These are phyloP conservation scores for Tiliacea aurago DNA, from an alignment of 2,888 invertebrate species.

Conservation along the genomic window DNA sequence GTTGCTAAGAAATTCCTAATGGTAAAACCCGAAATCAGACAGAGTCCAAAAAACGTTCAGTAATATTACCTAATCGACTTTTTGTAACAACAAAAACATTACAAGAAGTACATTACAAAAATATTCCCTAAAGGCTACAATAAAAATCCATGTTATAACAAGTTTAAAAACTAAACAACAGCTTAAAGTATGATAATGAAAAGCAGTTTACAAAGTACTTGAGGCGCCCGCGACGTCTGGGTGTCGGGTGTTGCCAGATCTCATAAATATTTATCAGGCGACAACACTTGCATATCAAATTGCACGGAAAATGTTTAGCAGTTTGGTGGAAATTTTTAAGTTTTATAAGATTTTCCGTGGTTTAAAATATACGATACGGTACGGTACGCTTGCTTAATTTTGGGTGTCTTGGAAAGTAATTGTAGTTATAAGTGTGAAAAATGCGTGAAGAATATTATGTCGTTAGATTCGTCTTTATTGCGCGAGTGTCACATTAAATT, in stretches of 20 bases:
- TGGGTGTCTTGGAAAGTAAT: no score
- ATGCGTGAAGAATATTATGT: no score
- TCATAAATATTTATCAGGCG: conserved; percentile 67
- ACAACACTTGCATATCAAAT: conserved; percentile 68
- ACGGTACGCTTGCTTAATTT: not conserved
- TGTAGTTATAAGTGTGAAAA: no score
- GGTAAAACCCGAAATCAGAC: no score
- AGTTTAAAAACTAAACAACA: conserved; percentile 63
- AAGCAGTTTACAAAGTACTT: conserved; percentile 66
- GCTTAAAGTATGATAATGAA: conserved; percentile 68
- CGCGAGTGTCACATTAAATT: no score
- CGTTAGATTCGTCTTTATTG: no score
- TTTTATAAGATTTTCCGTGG: not conserved
- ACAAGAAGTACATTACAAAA: not conserved
- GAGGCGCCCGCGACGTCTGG: conserved; percentile 60
- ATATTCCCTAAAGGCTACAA: conserved; percentile 27
- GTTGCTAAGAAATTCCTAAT: no score
- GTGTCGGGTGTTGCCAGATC: conserved; percentile 52
- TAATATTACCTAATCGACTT: not conserved
- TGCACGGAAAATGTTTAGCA: conserved; percentile 57
- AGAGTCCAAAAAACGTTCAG: not conserved
- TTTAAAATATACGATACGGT: not conserved
- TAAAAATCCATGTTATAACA: conserved; percentile 45
- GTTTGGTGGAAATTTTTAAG: conserved; percentile 20
- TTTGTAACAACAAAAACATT: not conserved